These are phyloP conservation scores for Micromesistius poutassou DNA, from an alignment of 2,797 vertebrate species.

Conservation along the genomic window DNA sequence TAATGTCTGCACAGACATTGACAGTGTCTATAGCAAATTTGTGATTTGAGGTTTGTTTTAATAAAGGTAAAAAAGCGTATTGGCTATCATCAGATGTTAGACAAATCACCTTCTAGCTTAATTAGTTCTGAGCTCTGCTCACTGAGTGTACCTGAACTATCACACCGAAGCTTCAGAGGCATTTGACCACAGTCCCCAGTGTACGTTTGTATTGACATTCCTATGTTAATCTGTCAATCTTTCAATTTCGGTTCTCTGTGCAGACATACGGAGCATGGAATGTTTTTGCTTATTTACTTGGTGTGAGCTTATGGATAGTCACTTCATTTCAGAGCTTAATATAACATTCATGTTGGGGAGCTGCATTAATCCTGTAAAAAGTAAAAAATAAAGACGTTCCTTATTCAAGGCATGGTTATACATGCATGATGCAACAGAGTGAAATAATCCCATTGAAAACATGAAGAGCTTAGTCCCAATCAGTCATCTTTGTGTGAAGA, in stretches of 20 bases:
- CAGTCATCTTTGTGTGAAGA: background rate
- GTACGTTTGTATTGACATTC: too few species aligned
- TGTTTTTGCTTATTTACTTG: background rate
- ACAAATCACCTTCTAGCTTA: background rate
- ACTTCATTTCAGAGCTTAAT: background rate
- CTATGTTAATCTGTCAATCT: too few species aligned
- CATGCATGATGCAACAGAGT: conserved; percentile 9
- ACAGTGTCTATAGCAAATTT: background rate
- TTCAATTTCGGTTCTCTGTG: too few species aligned
- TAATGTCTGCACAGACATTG: background rate
- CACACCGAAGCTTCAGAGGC: too few species aligned
- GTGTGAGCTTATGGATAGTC: background rate
- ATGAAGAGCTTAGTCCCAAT: background rate
- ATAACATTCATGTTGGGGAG: background rate
- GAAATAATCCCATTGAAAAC: background rate
- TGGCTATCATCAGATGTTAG: background rate
- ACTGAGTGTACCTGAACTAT: background rate
- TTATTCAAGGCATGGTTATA: background rate
- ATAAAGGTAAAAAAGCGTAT: background rate
- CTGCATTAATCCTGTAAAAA: background rate
- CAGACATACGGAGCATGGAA: too few species aligned
- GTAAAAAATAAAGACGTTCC: background rate
- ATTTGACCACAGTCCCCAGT: too few species aligned
- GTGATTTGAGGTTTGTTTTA: too few species aligned
- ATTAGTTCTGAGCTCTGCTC: background rate